Conservation (phyloP, 1,140 invertebrate genomes). For the Drepana arcuata region DNA sequence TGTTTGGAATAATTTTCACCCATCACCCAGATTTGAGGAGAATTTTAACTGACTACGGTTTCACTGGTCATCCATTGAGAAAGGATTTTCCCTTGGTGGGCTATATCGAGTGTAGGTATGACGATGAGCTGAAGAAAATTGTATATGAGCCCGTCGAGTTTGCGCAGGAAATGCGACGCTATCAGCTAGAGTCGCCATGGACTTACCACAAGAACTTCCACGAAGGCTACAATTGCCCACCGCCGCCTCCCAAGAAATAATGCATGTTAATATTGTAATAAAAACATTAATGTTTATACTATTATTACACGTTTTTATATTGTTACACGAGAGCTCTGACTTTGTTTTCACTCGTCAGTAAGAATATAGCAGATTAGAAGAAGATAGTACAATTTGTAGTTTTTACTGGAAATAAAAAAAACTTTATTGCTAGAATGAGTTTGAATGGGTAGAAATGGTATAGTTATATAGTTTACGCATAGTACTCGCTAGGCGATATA, state of each 20-base stretch:
- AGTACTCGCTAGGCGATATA: no score
- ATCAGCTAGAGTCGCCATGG: slow-evolving; percentile 51
- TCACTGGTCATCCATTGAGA: slow-evolving; percentile 56
- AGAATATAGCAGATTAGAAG: no score
- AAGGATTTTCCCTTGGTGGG: slow-evolving; percentile 65
- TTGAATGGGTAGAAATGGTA: no score
- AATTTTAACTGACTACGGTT: slow-evolving; percentile 66
- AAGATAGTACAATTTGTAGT: no score
- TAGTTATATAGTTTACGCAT: no score
- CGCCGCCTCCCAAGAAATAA: slow-evolving; percentile 15
- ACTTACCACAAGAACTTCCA: slow-evolving; percentile 50
- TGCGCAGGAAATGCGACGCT: slow-evolving; percentile 51
- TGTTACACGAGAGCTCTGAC: no score
- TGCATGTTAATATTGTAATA: no score
- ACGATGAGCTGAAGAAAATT: slow-evolving; percentile 63
- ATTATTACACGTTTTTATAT: no score
- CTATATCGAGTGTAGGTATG: slow-evolving; percentile 59
- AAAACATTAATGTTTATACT: no score
- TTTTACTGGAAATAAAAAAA: no score
- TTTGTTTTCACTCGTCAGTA: no score
- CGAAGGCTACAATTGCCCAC: slow-evolving; percentile 29
- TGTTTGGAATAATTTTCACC: slow-evolving; percentile 62
- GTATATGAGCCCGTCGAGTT: slow-evolving; percentile 65
- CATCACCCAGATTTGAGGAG: slow-evolving; percentile 67
- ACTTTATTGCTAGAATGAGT: no score